Base-by-base conservation (phyloP, 2,888 invertebrate genomes). In the Scaptomyza parva region DNA sequence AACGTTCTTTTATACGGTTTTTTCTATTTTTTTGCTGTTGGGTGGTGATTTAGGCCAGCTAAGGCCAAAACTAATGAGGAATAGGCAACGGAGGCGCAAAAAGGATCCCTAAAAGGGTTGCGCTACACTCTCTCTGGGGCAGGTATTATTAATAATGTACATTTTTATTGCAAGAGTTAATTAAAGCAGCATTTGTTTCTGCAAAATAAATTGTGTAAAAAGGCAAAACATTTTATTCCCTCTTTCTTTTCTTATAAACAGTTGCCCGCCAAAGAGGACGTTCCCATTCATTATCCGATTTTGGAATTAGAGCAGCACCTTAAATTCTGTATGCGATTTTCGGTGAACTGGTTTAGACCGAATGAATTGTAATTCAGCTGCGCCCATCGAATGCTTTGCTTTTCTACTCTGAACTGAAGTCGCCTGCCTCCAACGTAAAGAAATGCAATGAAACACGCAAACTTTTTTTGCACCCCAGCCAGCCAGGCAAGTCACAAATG, bases 361-460 rank as follows among this genome's bases (percentile, higher is more conserved):
- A 54, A 50, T 41, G 33, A 35, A 41, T 44, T 28, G 51, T 61
- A 33, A 43, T 45, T 44, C 44, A 35, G 52, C 55, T 57, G 53
- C 75, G 33, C 54, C 64, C 75, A 74, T 51, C 50, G 53, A 51
- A 41, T 41, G n/a, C 28, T 58, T 28, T 39, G 17, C 17, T 20
- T 26, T 24, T 11, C 17, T 18, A 12, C 40, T 52, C n/a, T n/a
- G n/a, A 33, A 35, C 44, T 26, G 7, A 39, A n/a, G 12, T 18
- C 17, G 17, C 12, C 17, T 17, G 67, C 53, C 53, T 70, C 30
- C 52, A 55, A 51, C 62, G 51, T 63, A 55, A 64, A 51, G 70
- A 83, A 82, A 76, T 78, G 82, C 86, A 86, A 74, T 74, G 64
- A 65, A 83, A 69, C 82, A 83, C 82, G 82, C 82, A 57, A 84